A percentile compares a stretch with the other conserved stretches of the same genome.
These are phyloP conservation scores for Augochlorella aurata DNA, from an alignment of 2,888 invertebrate genomes.

Conservation along the genomic window DNA sequence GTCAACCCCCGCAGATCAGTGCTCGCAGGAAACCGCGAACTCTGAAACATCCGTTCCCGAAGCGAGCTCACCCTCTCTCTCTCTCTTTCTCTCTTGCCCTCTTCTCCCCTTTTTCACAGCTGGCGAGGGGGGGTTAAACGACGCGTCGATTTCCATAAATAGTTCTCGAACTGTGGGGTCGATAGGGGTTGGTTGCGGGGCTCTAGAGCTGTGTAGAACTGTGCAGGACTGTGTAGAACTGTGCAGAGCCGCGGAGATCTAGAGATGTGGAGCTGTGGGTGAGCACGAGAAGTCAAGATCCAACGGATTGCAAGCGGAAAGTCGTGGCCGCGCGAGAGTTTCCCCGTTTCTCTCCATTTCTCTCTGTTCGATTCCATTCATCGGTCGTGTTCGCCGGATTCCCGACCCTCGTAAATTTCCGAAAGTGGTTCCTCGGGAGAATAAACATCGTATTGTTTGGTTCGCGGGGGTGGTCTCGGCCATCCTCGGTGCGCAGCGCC, in stretches of 20 bases:
- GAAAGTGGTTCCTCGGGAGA: constrained; percentile 56
- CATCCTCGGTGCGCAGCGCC: constrained; percentile 18
- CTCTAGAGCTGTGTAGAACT: no score
- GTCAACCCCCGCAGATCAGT: no score
- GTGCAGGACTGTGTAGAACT: no score
- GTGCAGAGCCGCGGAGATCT: no score
- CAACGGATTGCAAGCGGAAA: constrained; percentile 47
- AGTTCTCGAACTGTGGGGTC: not conserved
- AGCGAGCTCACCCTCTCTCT: not conserved
- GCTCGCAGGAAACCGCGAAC: not conserved
- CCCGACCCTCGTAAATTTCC: constrained; percentile 59
- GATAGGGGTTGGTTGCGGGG: not conserved
- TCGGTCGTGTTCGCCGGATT: constrained; percentile 43
- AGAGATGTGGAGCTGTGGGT: not conserved
- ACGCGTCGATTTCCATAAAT: constrained; percentile 26
- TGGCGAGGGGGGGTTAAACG: constrained; percentile 12
- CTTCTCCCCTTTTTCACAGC: not conserved
- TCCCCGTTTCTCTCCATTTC: not conserved
- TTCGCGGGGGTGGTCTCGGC: constrained; percentile 26
- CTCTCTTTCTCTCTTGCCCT: no score
- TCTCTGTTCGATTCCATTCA: constrained; percentile 58
- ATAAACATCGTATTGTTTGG: constrained; percentile 64
- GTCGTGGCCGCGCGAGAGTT: constrained; percentile 28
- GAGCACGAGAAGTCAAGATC: constrained; percentile 16
- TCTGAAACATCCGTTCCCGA: not conserved